Evolutionary conservation across 2,797 vertebrate genomes (phyloP).

Genomic region (Pseudochaenichthys georgianus): DNA sequence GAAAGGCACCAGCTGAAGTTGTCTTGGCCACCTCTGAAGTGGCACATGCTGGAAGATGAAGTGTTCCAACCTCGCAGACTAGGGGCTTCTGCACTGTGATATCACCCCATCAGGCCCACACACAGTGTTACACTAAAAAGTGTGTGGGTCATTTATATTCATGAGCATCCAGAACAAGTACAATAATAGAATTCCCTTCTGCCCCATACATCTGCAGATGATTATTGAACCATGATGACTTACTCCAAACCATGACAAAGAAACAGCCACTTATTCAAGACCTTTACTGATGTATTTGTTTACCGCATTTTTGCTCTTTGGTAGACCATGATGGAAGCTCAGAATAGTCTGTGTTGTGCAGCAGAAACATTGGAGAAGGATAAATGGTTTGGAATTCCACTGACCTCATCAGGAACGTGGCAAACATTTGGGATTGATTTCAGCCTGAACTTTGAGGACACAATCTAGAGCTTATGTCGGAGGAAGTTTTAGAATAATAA

Average conservation of each 20-base stretch:
- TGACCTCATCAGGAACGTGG: slow-evolving; percentile 62
- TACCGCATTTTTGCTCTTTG: slow-evolving; percentile 32
- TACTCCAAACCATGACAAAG: slow-evolving; percentile 15
- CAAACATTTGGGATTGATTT: slow-evolving; percentile 72
- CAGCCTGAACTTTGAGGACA: slow-evolving; percentile 47
- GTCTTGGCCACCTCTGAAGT: slow-evolving; percentile 46
- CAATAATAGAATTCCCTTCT: slow-evolving; percentile 14
- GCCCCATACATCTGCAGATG: slow-evolving; percentile 29
- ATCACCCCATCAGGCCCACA: slow-evolving; percentile 64
- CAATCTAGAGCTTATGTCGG: slow-evolving; percentile 49
- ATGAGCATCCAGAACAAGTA: slow-evolving; percentile 38
- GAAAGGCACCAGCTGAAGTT: slow-evolving; percentile 50
- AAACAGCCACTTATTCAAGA: slow-evolving; percentile 21
- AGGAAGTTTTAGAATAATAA: slow-evolving; percentile 47
- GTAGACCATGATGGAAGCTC: slow-evolving; percentile 36
- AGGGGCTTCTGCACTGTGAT: slow-evolving; percentile 54
- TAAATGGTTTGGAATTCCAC: slow-evolving; percentile 53
- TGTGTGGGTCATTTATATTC: slow-evolving; percentile 42
- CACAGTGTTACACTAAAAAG: slow-evolving; percentile 40
- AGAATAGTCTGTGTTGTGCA: slow-evolving; percentile 21
- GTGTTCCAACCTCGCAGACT: slow-evolving; percentile 52
- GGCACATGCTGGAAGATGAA: slow-evolving; percentile 51
- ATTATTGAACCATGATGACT: slow-evolving; percentile 44
- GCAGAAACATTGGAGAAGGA: slow-evolving; percentile 29
- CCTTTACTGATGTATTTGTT: slow-evolving; percentile 41